Evolutionary conservation across 2,113 vertebrate species (phyloP), one percentile per base, ranked within the genome.

Genomic region (Scartelaos histophorus): DNA sequence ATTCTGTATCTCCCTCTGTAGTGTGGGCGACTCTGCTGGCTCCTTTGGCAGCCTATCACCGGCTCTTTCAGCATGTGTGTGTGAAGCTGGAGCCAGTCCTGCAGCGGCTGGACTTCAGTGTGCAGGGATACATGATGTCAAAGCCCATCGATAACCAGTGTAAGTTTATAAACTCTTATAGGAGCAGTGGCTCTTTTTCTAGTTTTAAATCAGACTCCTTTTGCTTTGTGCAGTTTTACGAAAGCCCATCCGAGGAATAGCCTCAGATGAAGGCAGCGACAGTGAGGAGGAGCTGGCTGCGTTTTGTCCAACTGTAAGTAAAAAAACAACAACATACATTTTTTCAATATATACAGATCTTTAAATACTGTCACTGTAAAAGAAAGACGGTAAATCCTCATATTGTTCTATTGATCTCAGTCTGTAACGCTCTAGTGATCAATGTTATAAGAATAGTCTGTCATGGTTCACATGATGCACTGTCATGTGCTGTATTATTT

Each of bases 251-350:
- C 83, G 73, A 5, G 89, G 90, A 24, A 90, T 93, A 45, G 77
- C 74, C 35, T 75, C 73, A 0, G 93, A 89, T 0, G 93, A 94
- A 17, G 93, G 82, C 69, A 96, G 94, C 24, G 97, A 98, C 90
- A 98, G 96, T 0, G 97, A 99, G 80, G 97, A 98, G 81, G 97
- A 99, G 81, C 90, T 99, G 24, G 96, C 97, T 16, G 97, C 96
- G 0, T 98, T 98, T 92, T 98, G 97, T 74, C 97, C 97, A 68
- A 93, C 93, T 85, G 97, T 98, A 94, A 92, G 80, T 70, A 25
- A 25, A 58, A 58, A 24, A 5, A 4, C 12, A 4, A 22, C 3
- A 19, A 6, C 9, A 12, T 2, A 12, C 11, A 3, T 16, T n/a
- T 64, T 64, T 54, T 2, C 16, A 25, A 25, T 17, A 24, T 53